Evolutionary conservation across 2,113 vertebrate species (phyloP).

Genomic region (Tachysurus fulvidraco): DNA sequence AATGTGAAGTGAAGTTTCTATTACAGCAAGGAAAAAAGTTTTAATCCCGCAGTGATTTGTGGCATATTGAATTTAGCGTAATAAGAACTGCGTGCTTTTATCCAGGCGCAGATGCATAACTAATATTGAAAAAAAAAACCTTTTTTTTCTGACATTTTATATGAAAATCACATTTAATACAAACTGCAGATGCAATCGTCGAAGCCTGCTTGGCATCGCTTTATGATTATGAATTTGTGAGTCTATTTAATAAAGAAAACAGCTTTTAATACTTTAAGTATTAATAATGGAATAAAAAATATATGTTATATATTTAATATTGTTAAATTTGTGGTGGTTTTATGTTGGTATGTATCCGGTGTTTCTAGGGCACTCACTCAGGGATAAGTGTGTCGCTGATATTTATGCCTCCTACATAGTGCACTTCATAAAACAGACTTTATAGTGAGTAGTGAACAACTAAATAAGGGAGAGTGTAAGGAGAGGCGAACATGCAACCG

Average conservation of each 20-base stretch:
- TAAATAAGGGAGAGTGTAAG: background rate
- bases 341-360: background rate
- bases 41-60: background rate
- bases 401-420: background rate
- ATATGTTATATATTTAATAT: too few species aligned
- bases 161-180: background rate
- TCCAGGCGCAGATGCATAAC: too few species aligned
- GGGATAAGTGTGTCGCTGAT: background rate
- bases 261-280: background rate
- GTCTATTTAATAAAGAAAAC: background rate
- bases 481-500: too few species aligned
- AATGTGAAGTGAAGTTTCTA: background rate
- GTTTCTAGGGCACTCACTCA: background rate
- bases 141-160: too few species aligned
- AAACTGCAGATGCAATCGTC: background rate
- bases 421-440: background rate
- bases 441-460: background rate
- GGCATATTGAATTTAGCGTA: too few species aligned
- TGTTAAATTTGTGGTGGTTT: background rate
- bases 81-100: too few species aligned
- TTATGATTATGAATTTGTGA: background rate
- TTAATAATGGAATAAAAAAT: background rate
- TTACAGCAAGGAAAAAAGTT: background rate
- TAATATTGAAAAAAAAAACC: too few species aligned
- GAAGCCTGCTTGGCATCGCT: background rate